Evolutionary conservation across 2,888 invertebrate species (phyloP).

Genomic region (Priapulus caudatus): DNA sequence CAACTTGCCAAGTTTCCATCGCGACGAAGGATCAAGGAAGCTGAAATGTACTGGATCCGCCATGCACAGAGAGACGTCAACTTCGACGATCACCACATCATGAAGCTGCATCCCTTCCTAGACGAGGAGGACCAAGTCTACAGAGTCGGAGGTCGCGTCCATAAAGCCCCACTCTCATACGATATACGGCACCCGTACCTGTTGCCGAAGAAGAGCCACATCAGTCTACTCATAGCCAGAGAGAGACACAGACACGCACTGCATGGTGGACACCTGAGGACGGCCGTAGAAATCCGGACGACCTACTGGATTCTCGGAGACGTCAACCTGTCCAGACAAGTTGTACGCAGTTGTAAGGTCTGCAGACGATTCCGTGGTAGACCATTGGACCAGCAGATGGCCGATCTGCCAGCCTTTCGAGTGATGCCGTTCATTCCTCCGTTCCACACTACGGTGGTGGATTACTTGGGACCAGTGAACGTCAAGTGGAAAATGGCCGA

Average conservation of each 20-base stretch:
- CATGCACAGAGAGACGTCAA: slow-evolving; percentile 4
- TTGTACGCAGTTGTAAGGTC: slow-evolving; percentile 6
- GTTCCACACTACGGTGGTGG: slow-evolving; percentile 5
- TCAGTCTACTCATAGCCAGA: no score
- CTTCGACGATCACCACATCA: slow-evolving; percentile 2
- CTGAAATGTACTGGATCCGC: no score
- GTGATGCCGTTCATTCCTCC: slow-evolving; percentile 9
- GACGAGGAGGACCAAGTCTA: slow-evolving; percentile 8
- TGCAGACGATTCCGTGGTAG: slow-evolving; percentile 7
- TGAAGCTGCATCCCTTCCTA: slow-evolving; percentile 8
- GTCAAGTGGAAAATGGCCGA: slow-evolving; percentile 6
- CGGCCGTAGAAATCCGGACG: slow-evolving; percentile 8
- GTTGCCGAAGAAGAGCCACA: no score
- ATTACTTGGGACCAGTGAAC: slow-evolving; percentile 9
- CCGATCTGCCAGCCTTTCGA: slow-evolving; percentile 7
- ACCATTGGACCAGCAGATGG: slow-evolving; percentile 6
- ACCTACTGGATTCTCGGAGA: slow-evolving; percentile 11
- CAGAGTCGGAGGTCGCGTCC: no score
- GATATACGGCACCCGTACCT: no score
- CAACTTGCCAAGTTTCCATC: neutral
- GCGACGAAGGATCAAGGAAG: neutral
- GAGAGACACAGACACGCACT: no score
- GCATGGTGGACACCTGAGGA: no score
- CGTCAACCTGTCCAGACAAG: neutral
- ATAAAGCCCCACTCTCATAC: no score